These are phyloP conservation scores for Carabus problematicus DNA, from an alignment of 2,888 invertebrate genomes.

Conservation along the genomic window DNA sequence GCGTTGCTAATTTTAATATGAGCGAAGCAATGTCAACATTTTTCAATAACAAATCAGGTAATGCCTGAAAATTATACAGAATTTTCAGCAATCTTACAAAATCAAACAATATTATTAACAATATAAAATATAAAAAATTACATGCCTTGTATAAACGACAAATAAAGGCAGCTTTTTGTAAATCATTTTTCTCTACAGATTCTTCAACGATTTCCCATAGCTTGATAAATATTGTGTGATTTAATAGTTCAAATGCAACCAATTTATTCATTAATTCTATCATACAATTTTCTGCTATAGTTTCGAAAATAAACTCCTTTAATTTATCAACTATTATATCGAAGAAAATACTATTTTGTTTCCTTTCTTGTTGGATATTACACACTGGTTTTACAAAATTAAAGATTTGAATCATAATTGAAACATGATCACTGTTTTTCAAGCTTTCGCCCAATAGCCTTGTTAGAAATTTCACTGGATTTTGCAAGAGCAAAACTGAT, in stretches of 20 bases:
- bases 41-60: constrained; percentile 14
- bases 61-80: constrained; percentile 27
- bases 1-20: constrained; percentile 20
- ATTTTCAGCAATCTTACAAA: neutral
- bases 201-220: constrained; percentile 22
- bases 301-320: constrained; percentile 17
- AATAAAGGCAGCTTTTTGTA: constrained; percentile 30
- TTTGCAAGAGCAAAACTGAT: constrained; percentile 28
- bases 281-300: constrained; percentile 26
- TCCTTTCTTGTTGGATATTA: constrained; percentile 15
- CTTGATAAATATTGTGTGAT: constrained; percentile 20
- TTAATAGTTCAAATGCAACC: constrained; percentile 17
- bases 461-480: constrained; percentile 33
- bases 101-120: neutral
- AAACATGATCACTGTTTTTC: constrained; percentile 29
- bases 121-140: neutral
- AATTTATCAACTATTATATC: constrained; percentile 29
- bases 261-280: constrained; percentile 16
- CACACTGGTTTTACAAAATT: constrained; percentile 29
- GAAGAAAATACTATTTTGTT: constrained; percentile 22
- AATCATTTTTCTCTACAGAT: constrained; percentile 7
- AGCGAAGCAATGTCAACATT: constrained; percentile 5
- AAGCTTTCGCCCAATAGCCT: constrained; percentile 30
- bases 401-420: constrained; percentile 27
- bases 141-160: constrained; percentile 25